Conservation (phyloP, 2,888 invertebrate species). For the Conomelus anceps region DNA sequence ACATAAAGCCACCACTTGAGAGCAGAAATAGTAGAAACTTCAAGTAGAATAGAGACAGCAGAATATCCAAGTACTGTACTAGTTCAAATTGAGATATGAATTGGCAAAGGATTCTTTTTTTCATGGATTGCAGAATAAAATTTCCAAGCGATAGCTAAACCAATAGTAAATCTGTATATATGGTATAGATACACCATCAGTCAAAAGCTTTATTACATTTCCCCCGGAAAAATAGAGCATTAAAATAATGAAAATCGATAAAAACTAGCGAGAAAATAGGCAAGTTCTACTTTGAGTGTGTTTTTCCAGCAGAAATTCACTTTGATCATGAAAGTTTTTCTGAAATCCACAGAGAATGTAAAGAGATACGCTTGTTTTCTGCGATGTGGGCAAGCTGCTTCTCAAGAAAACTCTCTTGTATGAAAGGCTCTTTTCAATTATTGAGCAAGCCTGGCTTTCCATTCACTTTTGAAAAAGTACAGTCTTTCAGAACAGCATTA, state of each 20-base stretch:
- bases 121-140: too few relatives aligned
- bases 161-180: too few relatives aligned
- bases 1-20: too few relatives aligned
- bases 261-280: neutral
- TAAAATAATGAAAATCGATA: neutral
- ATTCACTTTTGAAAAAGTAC: neutral
- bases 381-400: neutral
- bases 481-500: neutral
- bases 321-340: neutral
- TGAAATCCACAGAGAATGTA: neutral
- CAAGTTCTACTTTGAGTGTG: neutral
- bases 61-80: too few relatives aligned
- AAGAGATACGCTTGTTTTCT: neutral
- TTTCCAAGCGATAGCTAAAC: too few relatives aligned
- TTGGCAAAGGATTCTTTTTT: too few relatives aligned
- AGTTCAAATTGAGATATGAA: too few relatives aligned
- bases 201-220: neutral
- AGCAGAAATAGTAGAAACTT: too few relatives aligned
- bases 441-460: neutral
- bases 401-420: neutral
- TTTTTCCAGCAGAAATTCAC: neutral
- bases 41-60: too few relatives aligned
- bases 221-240: neutral
- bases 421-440: neutral
- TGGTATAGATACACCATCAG: too few relatives aligned